A percentile compares a stretch with the other conserved stretches of the same genome.
Conservation (phyloP, 2,113 vertebrate genomes). For the Sapayoa aenigma region DNA sequence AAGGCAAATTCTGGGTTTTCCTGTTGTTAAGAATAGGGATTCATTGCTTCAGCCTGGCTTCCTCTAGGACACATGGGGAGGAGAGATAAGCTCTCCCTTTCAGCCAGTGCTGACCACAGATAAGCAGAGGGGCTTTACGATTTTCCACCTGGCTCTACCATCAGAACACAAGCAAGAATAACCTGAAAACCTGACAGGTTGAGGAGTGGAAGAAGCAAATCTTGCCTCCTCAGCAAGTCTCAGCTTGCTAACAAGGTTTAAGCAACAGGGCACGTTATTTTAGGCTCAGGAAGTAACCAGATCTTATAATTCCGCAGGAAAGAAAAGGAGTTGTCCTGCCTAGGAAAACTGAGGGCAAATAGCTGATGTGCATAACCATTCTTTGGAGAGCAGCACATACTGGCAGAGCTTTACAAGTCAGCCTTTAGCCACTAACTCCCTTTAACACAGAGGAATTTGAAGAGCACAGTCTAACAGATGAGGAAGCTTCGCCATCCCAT, state of each 20-base stretch:
- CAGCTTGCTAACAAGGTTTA: neutral
- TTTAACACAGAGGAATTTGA: neutral
- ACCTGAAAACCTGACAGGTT: neutral
- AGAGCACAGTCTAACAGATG: neutral
- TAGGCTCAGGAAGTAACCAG: slow-evolving; percentile 24
- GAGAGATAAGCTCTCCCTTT: slow-evolving; percentile 42
- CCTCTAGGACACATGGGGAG: slow-evolving; percentile 36
- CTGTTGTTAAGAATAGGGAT: slow-evolving; percentile 10
- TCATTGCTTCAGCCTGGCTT: slow-evolving; percentile 37
- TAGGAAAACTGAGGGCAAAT: neutral
- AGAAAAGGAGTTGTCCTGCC: neutral
- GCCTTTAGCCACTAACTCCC: neutral
- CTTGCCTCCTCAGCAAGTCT: neutral
- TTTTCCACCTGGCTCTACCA: slow-evolving; percentile 29
- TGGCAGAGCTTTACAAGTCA: neutral
- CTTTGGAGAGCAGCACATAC: neutral
- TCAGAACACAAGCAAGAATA: neutral
- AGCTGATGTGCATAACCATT: neutral
- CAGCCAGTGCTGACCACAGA: slow-evolving; percentile 31
- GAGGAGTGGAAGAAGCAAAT: neutral
- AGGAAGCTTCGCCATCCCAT: neutral
- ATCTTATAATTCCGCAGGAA: neutral
- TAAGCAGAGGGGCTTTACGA: slow-evolving; percentile 29
- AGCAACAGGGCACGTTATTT: neutral
- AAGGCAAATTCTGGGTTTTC: slow-evolving; percentile 22